A percentile compares a stretch with the other conserved stretches of the same genome.
Evolutionary conservation across 2,797 vertebrate species (phyloP).

Genomic region (Pelochelys cantorii): DNA sequence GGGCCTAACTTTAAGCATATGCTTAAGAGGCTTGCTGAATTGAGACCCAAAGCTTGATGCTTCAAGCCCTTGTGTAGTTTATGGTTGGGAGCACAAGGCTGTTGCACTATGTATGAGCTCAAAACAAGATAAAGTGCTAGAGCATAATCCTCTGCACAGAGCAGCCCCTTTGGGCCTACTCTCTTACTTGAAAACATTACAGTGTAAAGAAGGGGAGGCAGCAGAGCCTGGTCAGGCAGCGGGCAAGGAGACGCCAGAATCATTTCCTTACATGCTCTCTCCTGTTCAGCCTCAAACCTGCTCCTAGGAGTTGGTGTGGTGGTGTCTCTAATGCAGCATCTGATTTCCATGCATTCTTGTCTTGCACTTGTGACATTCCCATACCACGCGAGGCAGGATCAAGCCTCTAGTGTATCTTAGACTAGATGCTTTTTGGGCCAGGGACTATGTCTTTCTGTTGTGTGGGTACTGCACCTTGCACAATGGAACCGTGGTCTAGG

Average conservation of each 20-base stretch:
- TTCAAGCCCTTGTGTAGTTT: constrained; percentile 21
- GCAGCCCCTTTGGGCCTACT: constrained; percentile 28
- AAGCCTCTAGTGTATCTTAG: neutral
- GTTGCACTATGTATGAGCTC: constrained; percentile 21
- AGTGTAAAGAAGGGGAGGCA: neutral
- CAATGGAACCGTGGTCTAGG: neutral
- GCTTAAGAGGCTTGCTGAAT: constrained; percentile 46
- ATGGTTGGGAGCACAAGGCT: neutral
- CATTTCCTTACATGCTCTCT: neutral
- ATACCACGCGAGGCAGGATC: neutral
- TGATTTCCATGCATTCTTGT: neutral
- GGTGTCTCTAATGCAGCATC: neutral
- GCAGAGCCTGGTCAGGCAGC: no score
- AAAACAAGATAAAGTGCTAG: constrained; percentile 30
- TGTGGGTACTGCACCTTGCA: neutral
- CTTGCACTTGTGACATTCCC: neutral
- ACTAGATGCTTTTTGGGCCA: fast-evolving
- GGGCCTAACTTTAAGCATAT: constrained; percentile 29
- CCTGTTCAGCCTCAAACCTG: neutral
- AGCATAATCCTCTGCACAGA: constrained; percentile 30
- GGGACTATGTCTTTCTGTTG: fast-evolving
- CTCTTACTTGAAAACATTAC: constrained; percentile 28
- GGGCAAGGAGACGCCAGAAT: neutral
- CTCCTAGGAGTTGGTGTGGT: neutral
- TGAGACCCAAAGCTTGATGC: constrained; percentile 21